Percentiles rank a stretch among this genome's conserved stretches.
Evolutionary conservation across 1,140 invertebrate species (phyloP).

Genomic region (Mesaphorura yosii): DNA sequence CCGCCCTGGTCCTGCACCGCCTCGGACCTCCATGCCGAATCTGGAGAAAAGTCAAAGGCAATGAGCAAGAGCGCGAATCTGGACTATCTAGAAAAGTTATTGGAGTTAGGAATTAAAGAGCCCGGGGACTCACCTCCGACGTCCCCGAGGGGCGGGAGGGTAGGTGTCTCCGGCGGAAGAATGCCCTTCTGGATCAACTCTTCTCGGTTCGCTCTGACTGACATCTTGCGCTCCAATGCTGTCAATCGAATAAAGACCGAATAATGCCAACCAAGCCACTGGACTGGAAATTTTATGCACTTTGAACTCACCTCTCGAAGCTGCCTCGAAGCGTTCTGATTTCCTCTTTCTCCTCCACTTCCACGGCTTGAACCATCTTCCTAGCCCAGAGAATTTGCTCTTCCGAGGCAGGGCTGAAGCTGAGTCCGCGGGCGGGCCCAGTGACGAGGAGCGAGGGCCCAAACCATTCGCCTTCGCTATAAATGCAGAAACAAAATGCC

Average conservation of each 20-base stretch:
- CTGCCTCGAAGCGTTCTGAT: constrained; percentile 91
- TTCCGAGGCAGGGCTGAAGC: constrained; percentile 68
- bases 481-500: constrained; percentile 47
- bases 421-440: constrained; percentile 51
- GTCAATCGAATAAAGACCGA: constrained; percentile 36
- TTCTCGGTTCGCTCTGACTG: constrained; percentile 88
- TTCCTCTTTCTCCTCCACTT: constrained; percentile 99
- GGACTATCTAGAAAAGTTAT: background rate
- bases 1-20: constrained; percentile 22
- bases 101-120: too few species aligned
- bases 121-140: constrained; percentile 28
- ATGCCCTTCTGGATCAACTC: constrained; percentile 95
- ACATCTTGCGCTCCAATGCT: constrained; percentile 96
- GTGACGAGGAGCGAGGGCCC: constrained; percentile 68
- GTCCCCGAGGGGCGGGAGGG: constrained; percentile 22
- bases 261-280: background rate
- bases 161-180: constrained; percentile 73
- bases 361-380: constrained; percentile 93
- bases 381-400: constrained; percentile 83
- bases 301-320: constrained; percentile 84
- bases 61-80: background rate
- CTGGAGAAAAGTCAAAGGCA: background rate
- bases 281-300: background rate
- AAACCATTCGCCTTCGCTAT: constrained; percentile 85
- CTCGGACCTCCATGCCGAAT: constrained; percentile 15